Conservation (phyloP, 2,797 vertebrate species). For the Alfaro cultratus region DNA sequence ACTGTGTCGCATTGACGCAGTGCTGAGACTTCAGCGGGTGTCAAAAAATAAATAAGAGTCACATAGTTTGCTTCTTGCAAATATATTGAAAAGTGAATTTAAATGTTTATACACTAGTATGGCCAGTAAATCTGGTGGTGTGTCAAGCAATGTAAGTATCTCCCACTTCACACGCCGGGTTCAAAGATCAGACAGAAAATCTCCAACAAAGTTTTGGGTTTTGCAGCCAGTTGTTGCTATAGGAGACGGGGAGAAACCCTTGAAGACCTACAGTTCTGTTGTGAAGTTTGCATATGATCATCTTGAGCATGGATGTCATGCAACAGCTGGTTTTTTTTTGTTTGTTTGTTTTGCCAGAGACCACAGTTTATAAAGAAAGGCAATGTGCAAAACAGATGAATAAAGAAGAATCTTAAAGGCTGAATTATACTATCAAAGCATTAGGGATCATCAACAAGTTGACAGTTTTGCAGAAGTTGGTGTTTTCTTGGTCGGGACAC, state of each 20-base stretch:
- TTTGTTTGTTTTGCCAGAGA: background rate
- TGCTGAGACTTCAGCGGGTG: constrained; percentile 27
- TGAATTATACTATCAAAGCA: background rate
- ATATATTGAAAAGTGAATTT: background rate
- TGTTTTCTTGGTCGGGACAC: background rate
- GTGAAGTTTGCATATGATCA: background rate
- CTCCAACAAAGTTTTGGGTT: background rate
- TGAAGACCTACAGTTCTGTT: background rate
- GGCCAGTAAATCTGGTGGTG: background rate
- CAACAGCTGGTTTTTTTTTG: background rate
- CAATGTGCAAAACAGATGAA: background rate
- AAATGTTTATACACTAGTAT: background rate
- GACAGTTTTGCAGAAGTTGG: background rate
- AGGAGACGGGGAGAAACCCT: background rate
- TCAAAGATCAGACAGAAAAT: background rate
- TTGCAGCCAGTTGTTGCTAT: background rate
- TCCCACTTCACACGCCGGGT: background rate
- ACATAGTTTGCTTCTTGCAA: constrained; percentile 5
- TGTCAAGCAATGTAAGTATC: background rate
- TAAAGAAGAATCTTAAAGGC: background rate
- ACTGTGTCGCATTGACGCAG: constrained; percentile 61
- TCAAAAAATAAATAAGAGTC: background rate
- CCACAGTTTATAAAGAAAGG: background rate
- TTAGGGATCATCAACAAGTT: background rate
- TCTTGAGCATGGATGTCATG: background rate